Conservation (phyloP, 2,797 vertebrate species). For the Paratrypauchen microcephalus region DNA sequence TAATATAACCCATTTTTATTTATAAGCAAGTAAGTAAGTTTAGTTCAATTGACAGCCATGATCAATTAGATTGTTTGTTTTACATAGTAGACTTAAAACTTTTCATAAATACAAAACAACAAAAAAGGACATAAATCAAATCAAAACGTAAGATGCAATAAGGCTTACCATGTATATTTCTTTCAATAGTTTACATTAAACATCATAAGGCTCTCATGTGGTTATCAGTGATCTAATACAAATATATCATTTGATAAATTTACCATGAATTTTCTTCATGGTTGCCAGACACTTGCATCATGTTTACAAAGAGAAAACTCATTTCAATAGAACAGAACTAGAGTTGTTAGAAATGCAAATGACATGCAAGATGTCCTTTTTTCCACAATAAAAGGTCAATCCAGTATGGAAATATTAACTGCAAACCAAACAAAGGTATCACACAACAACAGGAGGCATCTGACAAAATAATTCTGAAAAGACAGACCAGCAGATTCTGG, state of each 20-base stretch:
- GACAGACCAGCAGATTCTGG: no score
- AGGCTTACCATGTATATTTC: no score
- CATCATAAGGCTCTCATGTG: background rate
- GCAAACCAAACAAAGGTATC: background rate
- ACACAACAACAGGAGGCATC: no score
- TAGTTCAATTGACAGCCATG: no score
- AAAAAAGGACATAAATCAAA: no score
- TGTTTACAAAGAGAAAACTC: background rate
- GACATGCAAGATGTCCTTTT: background rate
- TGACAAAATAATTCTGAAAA: no score
- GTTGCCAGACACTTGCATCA: constrained; percentile 7
- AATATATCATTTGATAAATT: background rate
- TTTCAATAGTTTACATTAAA: background rate
- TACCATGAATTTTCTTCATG: background rate
- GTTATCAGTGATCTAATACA: background rate
- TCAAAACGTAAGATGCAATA: no score
- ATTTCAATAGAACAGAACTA: background rate
- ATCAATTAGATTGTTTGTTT: no score
- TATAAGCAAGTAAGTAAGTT: no score
- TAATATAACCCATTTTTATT: no score
- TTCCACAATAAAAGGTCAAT: background rate
- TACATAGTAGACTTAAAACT: no score
- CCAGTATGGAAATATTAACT: background rate
- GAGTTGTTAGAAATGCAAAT: background rate
- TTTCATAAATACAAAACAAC: no score